These are phyloP conservation scores for Cataglyphis altisquamis DNA, from an alignment of 2,888 invertebrate species.

Conservation along the genomic window DNA sequence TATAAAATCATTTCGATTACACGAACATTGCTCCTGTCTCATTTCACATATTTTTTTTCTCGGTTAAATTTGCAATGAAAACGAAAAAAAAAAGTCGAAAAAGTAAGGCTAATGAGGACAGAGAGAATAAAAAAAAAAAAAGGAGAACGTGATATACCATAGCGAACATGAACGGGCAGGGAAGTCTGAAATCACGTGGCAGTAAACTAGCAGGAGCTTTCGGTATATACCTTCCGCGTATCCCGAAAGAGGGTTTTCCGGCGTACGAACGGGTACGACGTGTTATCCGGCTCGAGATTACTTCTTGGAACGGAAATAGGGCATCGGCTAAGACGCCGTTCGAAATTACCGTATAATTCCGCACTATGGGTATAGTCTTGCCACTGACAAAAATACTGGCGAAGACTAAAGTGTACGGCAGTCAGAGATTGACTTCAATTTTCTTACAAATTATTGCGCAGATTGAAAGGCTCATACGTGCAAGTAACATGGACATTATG, in stretches of 20 bases:
- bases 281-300: constrained; percentile 64
- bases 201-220: constrained; percentile 67
- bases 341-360: constrained; percentile 66
- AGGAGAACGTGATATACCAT: constrained; percentile 35
- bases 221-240: constrained; percentile 50
- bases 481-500: not conserved
- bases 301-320: constrained; percentile 63
- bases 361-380: constrained; percentile 21
- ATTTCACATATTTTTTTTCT: constrained; percentile 17
- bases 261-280: constrained; percentile 46
- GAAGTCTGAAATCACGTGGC: constrained; percentile 66
- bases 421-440: constrained; percentile 44
- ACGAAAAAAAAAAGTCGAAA: not conserved
- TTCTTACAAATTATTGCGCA: constrained; percentile 28
- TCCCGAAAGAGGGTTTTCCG: constrained; percentile 52
- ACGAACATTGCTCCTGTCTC: not conserved
- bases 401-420: constrained; percentile 6
- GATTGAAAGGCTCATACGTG: not conserved
- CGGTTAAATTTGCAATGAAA: constrained; percentile 11
- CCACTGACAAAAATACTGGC: constrained; percentile 49
- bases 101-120: constrained; percentile 40
- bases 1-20: not conserved
- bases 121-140: constrained; percentile 11
- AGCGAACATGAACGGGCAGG: constrained; percentile 54
- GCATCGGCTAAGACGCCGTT: constrained; percentile 59